Evolutionary conservation across 2,113 vertebrate species (phyloP).

Genomic region (Prunella himalayana): DNA sequence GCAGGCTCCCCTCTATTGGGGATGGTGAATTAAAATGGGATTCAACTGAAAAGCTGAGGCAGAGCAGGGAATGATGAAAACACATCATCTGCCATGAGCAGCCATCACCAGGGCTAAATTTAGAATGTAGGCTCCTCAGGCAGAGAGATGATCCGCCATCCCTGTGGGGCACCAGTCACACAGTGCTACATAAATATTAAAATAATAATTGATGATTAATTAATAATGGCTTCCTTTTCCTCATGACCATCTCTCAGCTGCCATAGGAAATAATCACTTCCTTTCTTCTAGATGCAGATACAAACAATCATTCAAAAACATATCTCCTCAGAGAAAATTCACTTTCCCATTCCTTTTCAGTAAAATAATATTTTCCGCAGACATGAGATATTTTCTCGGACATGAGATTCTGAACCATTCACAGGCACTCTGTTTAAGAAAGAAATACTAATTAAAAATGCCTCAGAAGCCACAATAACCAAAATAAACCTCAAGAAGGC

Average conservation of each 20-base stretch:
- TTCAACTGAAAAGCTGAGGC: slow-evolving; percentile 32
- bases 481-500: slow-evolving; percentile 9
- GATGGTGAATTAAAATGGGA: slow-evolving; percentile 34
- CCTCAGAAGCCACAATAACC: background rate
- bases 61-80: slow-evolving; percentile 41
- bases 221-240: slow-evolving; percentile 48
- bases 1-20: background rate
- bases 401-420: background rate
- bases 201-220: slow-evolving; percentile 62
- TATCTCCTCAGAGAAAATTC: background rate
- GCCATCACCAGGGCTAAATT: slow-evolving; percentile 25
- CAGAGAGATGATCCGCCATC: slow-evolving; percentile 28
- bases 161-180: slow-evolving; percentile 24
- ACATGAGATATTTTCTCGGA: background rate
- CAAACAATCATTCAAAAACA: slow-evolving; percentile 22
- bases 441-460: slow-evolving; percentile 8
- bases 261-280: background rate
- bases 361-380: background rate
- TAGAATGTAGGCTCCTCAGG: slow-evolving; percentile 37
- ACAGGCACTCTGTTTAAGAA: background rate
- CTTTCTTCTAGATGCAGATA: slow-evolving; percentile 24
- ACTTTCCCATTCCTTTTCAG: background rate
- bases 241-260: slow-evolving; percentile 36
- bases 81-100: slow-evolving; percentile 39
- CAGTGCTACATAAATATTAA: slow-evolving; percentile 50